Base-by-base conservation (phyloP, 2,113 vertebrate genomes). In the Excalfactoria chinensis region DNA sequence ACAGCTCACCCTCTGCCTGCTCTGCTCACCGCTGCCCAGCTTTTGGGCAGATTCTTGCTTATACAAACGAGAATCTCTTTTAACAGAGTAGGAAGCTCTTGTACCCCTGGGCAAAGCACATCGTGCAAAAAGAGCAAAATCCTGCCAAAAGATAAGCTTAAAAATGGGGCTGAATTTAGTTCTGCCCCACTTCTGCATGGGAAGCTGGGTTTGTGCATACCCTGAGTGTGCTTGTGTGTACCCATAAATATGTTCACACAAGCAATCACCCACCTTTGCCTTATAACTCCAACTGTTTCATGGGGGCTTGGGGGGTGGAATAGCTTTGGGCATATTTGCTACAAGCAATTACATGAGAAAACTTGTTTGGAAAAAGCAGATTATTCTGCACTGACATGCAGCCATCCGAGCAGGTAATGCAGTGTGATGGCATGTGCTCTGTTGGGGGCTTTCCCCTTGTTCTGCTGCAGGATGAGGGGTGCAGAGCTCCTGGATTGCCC, bases 341-440 rank as follows among this genome's bases (percentile, higher is more conserved):
- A 74, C 37, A 13, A 83, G 89, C 43, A 91, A 34, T 92, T 83
- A 44, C 3, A 3, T 60, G 85, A 91, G 75, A 89, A 92, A 74
- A 84, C 51, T 86, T 71, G 58, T 93, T 82, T 84, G 77, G 81
- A 87, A 86, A 86, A 90, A 83, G 63, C 23, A 77, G 58, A 49
- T 66, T 86, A 40, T 84, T 91, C 19, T 28, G 55, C 53, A 4
- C 19, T 73, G 22, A 51, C 75, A 44, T 0, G 16, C 63, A 62
- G 51, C 35, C 0, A 0, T 10, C 55, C 0, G 4, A 91, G 87
- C 77, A 64, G 74, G 6, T n/a, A 4, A 4, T 2, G 1, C 0
- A 1, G 3, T 22, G 49, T 4, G 62, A 46, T 35, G 64, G 23
- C 14, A 1, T 5, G 7, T 15, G 48, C n/a, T 40, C 70, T 12